phyloP scores from a whole-genome alignment of 2,113 vertebrate genomes.

The Phocoena phocoena region DNA sequence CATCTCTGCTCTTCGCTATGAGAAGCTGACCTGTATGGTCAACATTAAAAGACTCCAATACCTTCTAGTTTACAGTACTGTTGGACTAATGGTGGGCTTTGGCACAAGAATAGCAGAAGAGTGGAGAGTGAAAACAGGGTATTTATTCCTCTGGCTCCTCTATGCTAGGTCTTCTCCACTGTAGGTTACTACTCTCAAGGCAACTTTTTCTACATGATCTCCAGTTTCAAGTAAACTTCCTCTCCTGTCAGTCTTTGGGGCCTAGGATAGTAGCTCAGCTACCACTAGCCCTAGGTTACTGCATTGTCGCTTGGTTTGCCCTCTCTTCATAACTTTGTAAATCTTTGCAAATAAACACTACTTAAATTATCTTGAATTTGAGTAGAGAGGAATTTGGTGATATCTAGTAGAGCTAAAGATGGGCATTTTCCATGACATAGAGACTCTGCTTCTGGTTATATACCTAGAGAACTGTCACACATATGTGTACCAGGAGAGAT shows the following conservation, averaged over 20 bases:
- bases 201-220: not conserved
- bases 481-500: not conserved
- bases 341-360: not conserved
- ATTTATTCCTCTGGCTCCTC: not conserved
- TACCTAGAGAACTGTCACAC: not conserved
- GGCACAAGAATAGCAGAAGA: not conserved
- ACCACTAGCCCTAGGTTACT: not conserved
- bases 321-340: not conserved
- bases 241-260: not conserved
- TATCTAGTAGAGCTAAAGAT: not conserved
- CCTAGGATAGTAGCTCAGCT: not conserved
- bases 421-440: not conserved
- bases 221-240: not conserved
- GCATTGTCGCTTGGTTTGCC: not conserved
- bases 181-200: not conserved
- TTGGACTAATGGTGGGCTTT: not conserved
- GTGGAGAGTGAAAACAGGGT: not conserved
- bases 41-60: not conserved
- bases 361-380: not conserved
- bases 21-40: not conserved
- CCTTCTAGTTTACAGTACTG: not conserved
- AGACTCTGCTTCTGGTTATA: not conserved
- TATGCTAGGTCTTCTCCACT: not conserved
- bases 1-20: not conserved
- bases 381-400: not conserved